Evolutionary conservation across 2,888 invertebrate genomes (phyloP).

Genomic region (Sinodicranocentrus sp.): DNA sequence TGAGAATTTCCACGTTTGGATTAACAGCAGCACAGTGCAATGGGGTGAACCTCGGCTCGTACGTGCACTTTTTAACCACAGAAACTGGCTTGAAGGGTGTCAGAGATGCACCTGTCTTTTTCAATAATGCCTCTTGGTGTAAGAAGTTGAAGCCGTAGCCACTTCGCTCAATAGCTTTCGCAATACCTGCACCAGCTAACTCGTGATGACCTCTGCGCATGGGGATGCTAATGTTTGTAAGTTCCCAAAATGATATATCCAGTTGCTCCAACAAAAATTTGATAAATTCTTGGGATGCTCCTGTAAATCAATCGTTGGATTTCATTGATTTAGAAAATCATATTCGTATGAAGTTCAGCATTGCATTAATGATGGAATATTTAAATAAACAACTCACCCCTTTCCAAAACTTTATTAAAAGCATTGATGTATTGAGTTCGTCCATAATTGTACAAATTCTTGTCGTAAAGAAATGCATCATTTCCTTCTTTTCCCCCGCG

Average conservation of each 20-base stretch:
- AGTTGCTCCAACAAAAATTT: constrained; percentile 37
- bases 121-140: constrained; percentile 68
- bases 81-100: constrained; percentile 76
- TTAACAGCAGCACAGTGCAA: constrained; percentile 81
- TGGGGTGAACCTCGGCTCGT: constrained; percentile 79
- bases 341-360: too few relatives aligned
- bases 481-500: constrained; percentile 80
- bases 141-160: constrained; percentile 73
- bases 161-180: constrained; percentile 55
- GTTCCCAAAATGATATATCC: constrained; percentile 22
- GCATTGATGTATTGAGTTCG: neutral
- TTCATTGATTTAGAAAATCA: too few relatives aligned
- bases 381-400: neutral
- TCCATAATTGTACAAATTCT: constrained; percentile 76
- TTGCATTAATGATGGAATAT: too few relatives aligned
- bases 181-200: constrained; percentile 76
- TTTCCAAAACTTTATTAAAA: neutral
- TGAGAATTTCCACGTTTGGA: constrained; percentile 79
- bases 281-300: constrained; percentile 32
- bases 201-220: constrained; percentile 79
- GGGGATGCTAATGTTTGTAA: constrained; percentile 77
- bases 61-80: constrained; percentile 75
- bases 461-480: constrained; percentile 79
- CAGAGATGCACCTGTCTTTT: constrained; percentile 46
- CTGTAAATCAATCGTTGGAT: too few relatives aligned